phyloP scores from a whole-genome alignment of 2,797 vertebrate species.

The Paguma larvata region DNA sequence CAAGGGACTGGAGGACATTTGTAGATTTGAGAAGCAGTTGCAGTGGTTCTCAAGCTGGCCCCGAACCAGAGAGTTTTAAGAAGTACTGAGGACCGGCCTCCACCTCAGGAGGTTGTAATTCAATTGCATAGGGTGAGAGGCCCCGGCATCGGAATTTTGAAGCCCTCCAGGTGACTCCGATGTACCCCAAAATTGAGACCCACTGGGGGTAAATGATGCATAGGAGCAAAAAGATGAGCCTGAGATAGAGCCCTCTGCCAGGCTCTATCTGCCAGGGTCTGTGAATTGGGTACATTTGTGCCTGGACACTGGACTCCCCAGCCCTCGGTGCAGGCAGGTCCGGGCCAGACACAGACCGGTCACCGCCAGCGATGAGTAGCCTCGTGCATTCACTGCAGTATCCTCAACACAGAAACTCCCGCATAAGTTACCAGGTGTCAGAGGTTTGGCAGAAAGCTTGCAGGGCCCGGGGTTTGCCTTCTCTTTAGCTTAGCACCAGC shows the following conservation, averaged over 20 bases:
- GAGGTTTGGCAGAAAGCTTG: not conserved
- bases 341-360: not conserved
- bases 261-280: too few relatives aligned
- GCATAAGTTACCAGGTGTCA: rapidly evolving
- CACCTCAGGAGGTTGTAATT: not conserved
- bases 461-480: not conserved
- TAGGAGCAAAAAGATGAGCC: not conserved
- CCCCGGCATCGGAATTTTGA: not conserved
- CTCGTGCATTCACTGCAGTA: not conserved
- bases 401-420: not conserved
- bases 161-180: not conserved
- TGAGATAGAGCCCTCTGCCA: not conserved
- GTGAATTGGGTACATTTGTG: rapidly evolving
- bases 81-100: too few relatives aligned
- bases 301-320: not conserved
- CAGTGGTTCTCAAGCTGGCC: not conserved
- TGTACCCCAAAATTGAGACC: not conserved
- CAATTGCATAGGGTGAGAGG: not conserved
- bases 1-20: not conserved
- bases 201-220: not conserved
- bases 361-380: not conserved
- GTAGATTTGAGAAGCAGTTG: not conserved
- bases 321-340: not conserved
- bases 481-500: not conserved
- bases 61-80: not conserved